These are phyloP conservation scores for Synanthedon myopaeformis DNA, from an alignment of 2,888 invertebrate species.

Conservation along the genomic window DNA sequence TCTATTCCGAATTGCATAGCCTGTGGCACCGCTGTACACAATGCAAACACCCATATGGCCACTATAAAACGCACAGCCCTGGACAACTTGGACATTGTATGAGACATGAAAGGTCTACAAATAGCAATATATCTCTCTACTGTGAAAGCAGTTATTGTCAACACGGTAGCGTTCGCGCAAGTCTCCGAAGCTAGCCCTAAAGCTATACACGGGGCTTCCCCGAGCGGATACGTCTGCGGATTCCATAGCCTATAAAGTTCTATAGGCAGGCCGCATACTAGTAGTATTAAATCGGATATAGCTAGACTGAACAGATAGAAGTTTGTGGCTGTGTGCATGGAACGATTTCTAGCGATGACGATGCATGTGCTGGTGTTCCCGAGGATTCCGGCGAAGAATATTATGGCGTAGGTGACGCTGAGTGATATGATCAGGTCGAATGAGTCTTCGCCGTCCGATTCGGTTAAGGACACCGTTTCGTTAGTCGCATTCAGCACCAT, in stretches of 20 bases:
- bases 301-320: conserved; percentile 85
- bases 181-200: conserved; percentile 85
- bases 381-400: conserved; percentile 80
- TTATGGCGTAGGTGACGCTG: conserved; percentile 75
- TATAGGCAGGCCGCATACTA: conserved; percentile 82
- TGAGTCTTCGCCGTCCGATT: conserved; percentile 56
- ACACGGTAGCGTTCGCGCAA: conserved; percentile 86
- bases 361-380: conserved; percentile 85
- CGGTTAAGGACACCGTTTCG: conserved; percentile 20
- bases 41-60: conserved; percentile 82
- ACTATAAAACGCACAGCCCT: conserved; percentile 82
- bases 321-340: conserved; percentile 89
- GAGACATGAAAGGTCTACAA: conserved; percentile 85
- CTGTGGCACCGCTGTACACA: conserved; percentile 81
- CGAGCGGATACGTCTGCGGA: conserved; percentile 79
- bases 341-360: conserved; percentile 79
- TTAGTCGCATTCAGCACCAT: conserved; percentile 41
- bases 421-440: conserved; percentile 75
- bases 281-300: conserved; percentile 79
- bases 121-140: conserved; percentile 90
- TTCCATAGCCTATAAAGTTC: conserved; percentile 84
- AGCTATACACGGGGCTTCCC: conserved; percentile 81
- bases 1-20: conserved; percentile 84
- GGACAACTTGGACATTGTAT: conserved; percentile 85
- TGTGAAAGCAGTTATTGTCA: conserved; percentile 89